A percentile compares a stretch with the other conserved stretches of the same genome.
Conservation (phyloP, 2,888 invertebrate genomes). For the Macaria notata region DNA sequence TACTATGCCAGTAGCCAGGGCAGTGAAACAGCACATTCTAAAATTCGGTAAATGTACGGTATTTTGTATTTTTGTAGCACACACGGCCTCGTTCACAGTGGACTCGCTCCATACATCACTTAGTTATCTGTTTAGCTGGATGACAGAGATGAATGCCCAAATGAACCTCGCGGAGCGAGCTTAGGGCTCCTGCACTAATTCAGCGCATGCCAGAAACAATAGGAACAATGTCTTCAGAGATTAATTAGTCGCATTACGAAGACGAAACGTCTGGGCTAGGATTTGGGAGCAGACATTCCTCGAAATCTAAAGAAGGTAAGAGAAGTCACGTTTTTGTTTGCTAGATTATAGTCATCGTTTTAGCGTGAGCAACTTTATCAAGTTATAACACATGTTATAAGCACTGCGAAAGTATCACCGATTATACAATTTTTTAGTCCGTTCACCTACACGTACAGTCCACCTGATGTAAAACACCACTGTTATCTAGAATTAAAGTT, state of each 20-base stretch:
- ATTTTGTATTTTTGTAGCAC: conserved; percentile 41
- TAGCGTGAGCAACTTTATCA: no score
- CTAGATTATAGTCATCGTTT: no score
- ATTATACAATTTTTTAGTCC: no score
- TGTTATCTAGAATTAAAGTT: no score
- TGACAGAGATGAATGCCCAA: conserved; percentile 69
- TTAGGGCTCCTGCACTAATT: conserved; percentile 44
- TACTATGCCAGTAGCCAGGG: background rate
- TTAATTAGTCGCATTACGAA: conserved; percentile 36
- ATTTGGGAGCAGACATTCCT: conserved; percentile 11
- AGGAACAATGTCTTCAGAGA: conserved; percentile 41
- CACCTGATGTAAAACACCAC: no score
- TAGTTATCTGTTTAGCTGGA: conserved; percentile 66
- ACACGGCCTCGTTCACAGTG: conserved; percentile 56
- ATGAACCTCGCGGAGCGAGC: conserved; percentile 35
- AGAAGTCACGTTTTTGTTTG: no score
- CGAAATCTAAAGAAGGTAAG: no score
- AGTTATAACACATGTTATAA: no score
- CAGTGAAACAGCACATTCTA: conserved; percentile 4
- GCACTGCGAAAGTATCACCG: no score
- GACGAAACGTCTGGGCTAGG: conserved; percentile 20
- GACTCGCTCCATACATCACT: conserved; percentile 68
- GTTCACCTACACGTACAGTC: no score
- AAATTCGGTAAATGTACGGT: conserved; percentile 34
- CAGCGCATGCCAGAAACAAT: conserved; percentile 44